These are phyloP conservation scores for Strigamia maritima DNA, from an alignment of 2,888 invertebrate genomes.

Conservation along the genomic window DNA sequence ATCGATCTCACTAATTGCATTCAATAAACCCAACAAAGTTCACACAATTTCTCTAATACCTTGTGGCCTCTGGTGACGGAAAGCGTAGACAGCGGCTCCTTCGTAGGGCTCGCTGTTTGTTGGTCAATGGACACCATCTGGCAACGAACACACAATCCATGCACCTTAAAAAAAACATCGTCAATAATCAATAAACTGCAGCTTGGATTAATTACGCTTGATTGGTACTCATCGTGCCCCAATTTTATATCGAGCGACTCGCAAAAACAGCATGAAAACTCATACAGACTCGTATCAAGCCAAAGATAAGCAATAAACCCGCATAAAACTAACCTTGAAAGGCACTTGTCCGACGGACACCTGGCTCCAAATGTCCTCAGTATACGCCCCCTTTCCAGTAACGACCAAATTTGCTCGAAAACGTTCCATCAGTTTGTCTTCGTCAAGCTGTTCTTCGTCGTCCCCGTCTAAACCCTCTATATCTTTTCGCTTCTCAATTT, in stretches of 20 bases:
- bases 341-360: slow-evolving; percentile 64
- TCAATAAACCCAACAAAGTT: neutral
- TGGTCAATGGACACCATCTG: slow-evolving; percentile 96
- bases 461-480: slow-evolving; percentile 23
- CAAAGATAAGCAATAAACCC: slow-evolving; percentile 2
- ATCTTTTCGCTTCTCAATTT: slow-evolving; percentile 31
- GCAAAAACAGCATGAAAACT: neutral
- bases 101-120: slow-evolving; percentile 71
- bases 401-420: slow-evolving; percentile 90
- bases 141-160: slow-evolving; percentile 81
- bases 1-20: slow-evolving; percentile 13
- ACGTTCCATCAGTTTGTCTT: slow-evolving; percentile 65
- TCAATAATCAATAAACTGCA: neutral
- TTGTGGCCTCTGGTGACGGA: slow-evolving; percentile 42
- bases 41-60: slow-evolving; percentile 33
- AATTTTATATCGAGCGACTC: neutral
- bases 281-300: neutral
- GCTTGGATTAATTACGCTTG: slow-evolving; percentile 25
- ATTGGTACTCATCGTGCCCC: neutral
- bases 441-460: neutral
- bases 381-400: slow-evolving; percentile 66
- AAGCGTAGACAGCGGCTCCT: slow-evolving; percentile 46
- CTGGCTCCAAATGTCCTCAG: slow-evolving; percentile 69
- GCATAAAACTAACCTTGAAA: slow-evolving; percentile 60
- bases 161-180: slow-evolving; percentile 57